Conservation (phyloP, 2,113 vertebrate species). For the Peucedramus taeniatus region DNA sequence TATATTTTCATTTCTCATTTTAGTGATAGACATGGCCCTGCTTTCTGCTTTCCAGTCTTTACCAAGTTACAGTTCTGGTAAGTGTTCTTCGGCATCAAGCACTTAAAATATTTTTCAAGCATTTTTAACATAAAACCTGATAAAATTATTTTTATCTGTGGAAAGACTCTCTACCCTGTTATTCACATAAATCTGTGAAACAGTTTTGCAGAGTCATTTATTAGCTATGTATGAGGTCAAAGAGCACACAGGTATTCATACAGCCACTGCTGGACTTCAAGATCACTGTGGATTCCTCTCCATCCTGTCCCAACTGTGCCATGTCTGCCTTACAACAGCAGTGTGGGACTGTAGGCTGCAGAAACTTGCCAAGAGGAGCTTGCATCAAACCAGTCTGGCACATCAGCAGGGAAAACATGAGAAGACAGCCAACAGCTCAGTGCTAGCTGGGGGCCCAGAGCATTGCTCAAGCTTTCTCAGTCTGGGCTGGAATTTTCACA, state of each 20-base stretch:
- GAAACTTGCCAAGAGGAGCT: background rate
- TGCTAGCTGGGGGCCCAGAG: background rate
- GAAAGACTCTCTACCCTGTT: background rate
- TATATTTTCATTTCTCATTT: background rate
- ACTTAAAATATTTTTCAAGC: background rate
- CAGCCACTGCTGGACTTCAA: background rate
- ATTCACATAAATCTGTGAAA: background rate
- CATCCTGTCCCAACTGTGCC: accelerated
- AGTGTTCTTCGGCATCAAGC: background rate
- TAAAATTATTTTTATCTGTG: background rate
- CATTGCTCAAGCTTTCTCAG: background rate
- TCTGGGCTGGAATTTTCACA: background rate
- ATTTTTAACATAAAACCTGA: background rate
- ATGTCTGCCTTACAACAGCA: background rate
- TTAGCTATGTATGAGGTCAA: background rate
- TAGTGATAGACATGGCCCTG: background rate
- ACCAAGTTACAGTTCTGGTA: background rate
- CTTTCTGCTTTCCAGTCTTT: background rate
- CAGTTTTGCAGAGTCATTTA: background rate
- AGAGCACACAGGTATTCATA: background rate
- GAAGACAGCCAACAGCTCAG: background rate
- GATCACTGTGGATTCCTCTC: background rate
- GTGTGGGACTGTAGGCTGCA: background rate
- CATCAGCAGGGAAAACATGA: background rate
- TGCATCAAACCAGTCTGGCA: background rate